A percentile compares a stretch with the other conserved stretches of the same genome.
phyloP scores from a whole-genome alignment of 2,888 invertebrate genomes.

The Philonicus albiceps region DNA sequence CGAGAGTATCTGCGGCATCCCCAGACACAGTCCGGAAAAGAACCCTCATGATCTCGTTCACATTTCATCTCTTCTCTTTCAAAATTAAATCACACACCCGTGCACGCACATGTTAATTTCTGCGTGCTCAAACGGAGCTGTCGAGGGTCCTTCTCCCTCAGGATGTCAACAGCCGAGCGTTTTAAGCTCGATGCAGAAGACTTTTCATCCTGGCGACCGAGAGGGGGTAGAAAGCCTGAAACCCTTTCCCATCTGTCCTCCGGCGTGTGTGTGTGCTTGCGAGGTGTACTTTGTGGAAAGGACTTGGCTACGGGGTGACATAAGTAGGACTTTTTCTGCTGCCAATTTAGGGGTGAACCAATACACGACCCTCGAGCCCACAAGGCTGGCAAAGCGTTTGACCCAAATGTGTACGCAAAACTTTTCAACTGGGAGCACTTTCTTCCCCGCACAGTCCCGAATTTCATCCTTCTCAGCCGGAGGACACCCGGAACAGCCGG shows the following conservation, averaged over 20 bases:
- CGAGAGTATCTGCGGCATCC: not conserved
- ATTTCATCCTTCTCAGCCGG: not conserved
- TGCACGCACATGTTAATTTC: slow-evolving; percentile 44
- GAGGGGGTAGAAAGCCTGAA: not conserved
- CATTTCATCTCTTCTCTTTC: slow-evolving; percentile 43
- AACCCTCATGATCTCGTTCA: slow-evolving; percentile 41
- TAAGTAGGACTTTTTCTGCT: slow-evolving; percentile 41
- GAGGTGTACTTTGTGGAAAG: slow-evolving; percentile 46
- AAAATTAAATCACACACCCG: slow-evolving; percentile 48
- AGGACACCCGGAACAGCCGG: not conserved
- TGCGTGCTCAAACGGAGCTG: slow-evolving; percentile 24
- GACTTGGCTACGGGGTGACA: slow-evolving; percentile 33
- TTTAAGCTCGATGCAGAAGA: slow-evolving; percentile 3
- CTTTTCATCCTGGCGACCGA: not conserved
- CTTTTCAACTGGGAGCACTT: slow-evolving; percentile 46
- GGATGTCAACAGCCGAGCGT: slow-evolving; percentile 30
- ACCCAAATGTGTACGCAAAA: slow-evolving; percentile 50
- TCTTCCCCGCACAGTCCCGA: slow-evolving; percentile 4
- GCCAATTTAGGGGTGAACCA: slow-evolving; percentile 50
- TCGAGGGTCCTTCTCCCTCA: slow-evolving; percentile 31
- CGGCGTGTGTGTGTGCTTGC: slow-evolving; percentile 43
- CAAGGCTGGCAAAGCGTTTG: slow-evolving; percentile 50
- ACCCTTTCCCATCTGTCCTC: slow-evolving; percentile 44
- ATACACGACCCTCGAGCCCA: slow-evolving; percentile 50
- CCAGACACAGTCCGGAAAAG: not conserved